Evolutionary conservation across 2,888 invertebrate genomes (phyloP), one percentile per base, ranked within the genome.

Genomic region (Xestia rhomboidea): DNA sequence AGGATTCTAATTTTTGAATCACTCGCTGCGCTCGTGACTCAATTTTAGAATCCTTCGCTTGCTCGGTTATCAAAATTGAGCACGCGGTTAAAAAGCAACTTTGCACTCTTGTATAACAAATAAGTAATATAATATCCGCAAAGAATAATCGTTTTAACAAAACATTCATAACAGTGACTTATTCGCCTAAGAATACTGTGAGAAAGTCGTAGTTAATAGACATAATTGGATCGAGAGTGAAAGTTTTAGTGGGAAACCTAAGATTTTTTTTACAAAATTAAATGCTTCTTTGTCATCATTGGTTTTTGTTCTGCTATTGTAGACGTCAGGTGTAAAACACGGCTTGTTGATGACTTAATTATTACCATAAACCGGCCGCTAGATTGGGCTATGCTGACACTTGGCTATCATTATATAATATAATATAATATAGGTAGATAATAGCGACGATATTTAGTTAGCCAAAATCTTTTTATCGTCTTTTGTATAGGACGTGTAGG

Each of bases 171-270:
- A 83, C 49, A 78, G 73, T 81, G 75, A 68, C 73, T 81, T 85
- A 87, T 86, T 85, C 75, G 38, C 34, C 27, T 72, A 88, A 89
- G 87, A 92, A 91, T 91, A 91, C 89, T 91, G 92, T 94, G 95
- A 90, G 95, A 95, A 95, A 94, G 93, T 92, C 89, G 88, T 89
- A 88, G 82, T 88, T 91, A 93, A 91, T 91, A 91, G 85, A 88
- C 87, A 84, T 92, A 93, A 95, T 93, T 93, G 91, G 91, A 93
- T 91, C 80, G 91, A 92, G 89, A 93, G 95, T 91, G 95, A 95
- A 95, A 95, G 95, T 90, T 73, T 87, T 87, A 87, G 90, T 92
- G 93, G 92, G 92, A 93, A 94, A 91, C 81, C 80, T 73, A 77
- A 71, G 60, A 60, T 76, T 84, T 90, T 90, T 54, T 91, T 91